Percentiles rank a stretch among this genome's conserved stretches.
phyloP scores from a whole-genome alignment of 2,797 vertebrate genomes.

The Sorex maritimensis region DNA sequence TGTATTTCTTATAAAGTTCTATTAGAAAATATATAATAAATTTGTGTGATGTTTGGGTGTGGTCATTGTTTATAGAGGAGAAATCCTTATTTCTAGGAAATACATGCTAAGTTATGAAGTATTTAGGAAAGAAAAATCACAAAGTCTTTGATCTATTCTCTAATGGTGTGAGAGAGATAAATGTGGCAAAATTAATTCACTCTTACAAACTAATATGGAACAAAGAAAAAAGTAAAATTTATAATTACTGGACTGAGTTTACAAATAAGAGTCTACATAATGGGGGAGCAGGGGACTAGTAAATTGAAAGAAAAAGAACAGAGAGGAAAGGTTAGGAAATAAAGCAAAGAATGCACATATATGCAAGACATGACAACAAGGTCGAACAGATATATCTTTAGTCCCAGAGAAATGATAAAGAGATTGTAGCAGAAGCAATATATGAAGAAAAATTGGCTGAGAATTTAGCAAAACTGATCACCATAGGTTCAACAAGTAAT shows the following conservation, averaged over 20 bases:
- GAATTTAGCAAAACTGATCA: background rate
- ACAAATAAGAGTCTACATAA: background rate
- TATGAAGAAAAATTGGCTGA: background rate
- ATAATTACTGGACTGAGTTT: background rate
- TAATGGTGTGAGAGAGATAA: background rate
- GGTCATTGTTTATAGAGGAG: background rate
- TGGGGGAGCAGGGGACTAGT: background rate
- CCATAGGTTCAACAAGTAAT: background rate
- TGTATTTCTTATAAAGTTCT: too few relatives aligned
- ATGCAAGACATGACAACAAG: background rate
- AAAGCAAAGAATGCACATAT: background rate
- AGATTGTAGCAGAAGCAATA: background rate
- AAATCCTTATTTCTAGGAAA: slow-evolving; percentile 41
- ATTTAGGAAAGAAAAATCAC: background rate
- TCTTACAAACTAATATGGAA: background rate
- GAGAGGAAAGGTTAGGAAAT: slow-evolving; percentile 31
- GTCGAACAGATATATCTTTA: background rate
- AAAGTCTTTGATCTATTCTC: background rate
- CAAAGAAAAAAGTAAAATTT: slow-evolving; percentile 40
- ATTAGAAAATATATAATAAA: too few relatives aligned
- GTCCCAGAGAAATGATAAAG: background rate
- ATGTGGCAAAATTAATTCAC: slow-evolving; percentile 11
- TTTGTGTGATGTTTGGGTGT: background rate
- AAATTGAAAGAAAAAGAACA: background rate
- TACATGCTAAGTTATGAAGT: background rate